Percentiles rank a stretch among this genome's conserved stretches.
phyloP scores from a whole-genome alignment of 2,797 vertebrate species.

The Brachyalestes nurse region DNA sequence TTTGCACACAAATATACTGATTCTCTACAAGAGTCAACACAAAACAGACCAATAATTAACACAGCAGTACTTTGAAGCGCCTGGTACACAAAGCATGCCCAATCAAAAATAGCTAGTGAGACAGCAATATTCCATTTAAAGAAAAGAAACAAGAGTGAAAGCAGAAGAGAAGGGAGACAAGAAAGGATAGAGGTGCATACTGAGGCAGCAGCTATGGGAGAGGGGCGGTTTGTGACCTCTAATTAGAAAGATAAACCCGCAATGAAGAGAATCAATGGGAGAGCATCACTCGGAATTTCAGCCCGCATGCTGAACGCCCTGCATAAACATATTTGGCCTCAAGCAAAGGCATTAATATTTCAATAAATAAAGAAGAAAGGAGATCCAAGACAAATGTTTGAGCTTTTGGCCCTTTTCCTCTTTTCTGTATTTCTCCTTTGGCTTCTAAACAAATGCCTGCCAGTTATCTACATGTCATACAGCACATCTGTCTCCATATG shows the following conservation, averaged over 20 bases:
- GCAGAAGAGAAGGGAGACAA: slow-evolving; percentile 7
- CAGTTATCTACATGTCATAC: slow-evolving; percentile 55
- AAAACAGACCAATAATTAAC: slow-evolving; percentile 57
- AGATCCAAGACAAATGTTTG: slow-evolving; percentile 64
- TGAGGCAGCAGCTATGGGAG: slow-evolving; percentile 28
- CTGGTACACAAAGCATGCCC: background rate
- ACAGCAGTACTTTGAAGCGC: slow-evolving; percentile 52
- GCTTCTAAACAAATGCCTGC: slow-evolving; percentile 44
- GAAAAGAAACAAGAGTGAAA: slow-evolving; percentile 20
- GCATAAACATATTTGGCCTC: slow-evolving; percentile 65
- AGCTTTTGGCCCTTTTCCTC: slow-evolving; percentile 53
- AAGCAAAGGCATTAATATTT: slow-evolving; percentile 69
- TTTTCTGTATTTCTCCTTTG: slow-evolving; percentile 44
- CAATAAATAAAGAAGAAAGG: slow-evolving; percentile 67
- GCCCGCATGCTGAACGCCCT: slow-evolving; percentile 47
- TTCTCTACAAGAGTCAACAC: slow-evolving; percentile 22
- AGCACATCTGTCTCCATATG: slow-evolving; percentile 56
- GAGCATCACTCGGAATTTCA: slow-evolving; percentile 54
- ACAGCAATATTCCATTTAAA: slow-evolving; percentile 15
- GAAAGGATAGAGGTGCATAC: background rate
- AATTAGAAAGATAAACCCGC: slow-evolving; percentile 59
- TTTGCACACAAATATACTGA: background rate
- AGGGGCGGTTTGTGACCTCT: slow-evolving; percentile 42
- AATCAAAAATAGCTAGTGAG: slow-evolving; percentile 19
- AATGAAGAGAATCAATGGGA: slow-evolving; percentile 58